Evolutionary conservation across 2,888 invertebrate genomes (phyloP).

Genomic region (Synergus itoensis): DNA sequence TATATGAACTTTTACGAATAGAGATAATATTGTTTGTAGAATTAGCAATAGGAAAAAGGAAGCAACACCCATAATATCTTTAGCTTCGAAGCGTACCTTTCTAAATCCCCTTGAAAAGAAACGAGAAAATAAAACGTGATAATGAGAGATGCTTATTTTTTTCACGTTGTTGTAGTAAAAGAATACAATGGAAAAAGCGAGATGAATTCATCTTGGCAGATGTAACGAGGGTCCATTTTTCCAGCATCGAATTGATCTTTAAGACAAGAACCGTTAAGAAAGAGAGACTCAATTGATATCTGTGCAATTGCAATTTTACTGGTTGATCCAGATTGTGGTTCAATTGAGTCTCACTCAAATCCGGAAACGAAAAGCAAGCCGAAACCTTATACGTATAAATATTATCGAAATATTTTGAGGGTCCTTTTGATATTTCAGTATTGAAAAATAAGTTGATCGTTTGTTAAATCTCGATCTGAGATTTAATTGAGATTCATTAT

Average conservation of each 20-base stretch:
- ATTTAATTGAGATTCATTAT: no score
- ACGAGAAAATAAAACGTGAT: slow-evolving; percentile 40
- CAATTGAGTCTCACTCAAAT: slow-evolving; percentile 67
- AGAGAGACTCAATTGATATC: slow-evolving; percentile 69
- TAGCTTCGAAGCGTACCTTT: slow-evolving; percentile 23
- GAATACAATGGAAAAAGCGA: slow-evolving; percentile 47
- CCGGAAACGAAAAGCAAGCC: slow-evolving; percentile 44
- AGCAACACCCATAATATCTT: not conserved
- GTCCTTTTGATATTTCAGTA: slow-evolving; percentile 42
- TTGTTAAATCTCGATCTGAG: no score
- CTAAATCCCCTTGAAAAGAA: slow-evolving; percentile 25
- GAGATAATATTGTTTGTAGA: slow-evolving; percentile 1
- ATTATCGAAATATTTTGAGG: slow-evolving; percentile 39
- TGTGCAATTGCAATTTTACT: slow-evolving; percentile 59
- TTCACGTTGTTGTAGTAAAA: slow-evolving; percentile 1
- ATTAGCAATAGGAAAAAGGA: not conserved
- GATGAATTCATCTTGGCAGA: slow-evolving; percentile 34
- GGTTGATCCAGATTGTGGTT: slow-evolving; percentile 74
- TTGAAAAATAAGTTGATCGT: no score
- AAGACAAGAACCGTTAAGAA: slow-evolving; percentile 39
- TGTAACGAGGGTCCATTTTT: slow-evolving; percentile 66
- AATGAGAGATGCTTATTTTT: slow-evolving; percentile 28
- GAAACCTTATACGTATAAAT: slow-evolving; percentile 23
- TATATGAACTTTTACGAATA: not conserved
- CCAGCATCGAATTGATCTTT: slow-evolving; percentile 46